Percentiles rank a stretch among this genome's conserved stretches.
Evolutionary conservation across 2,888 invertebrate species (phyloP).

Genomic region (Smittia aterrima): DNA sequence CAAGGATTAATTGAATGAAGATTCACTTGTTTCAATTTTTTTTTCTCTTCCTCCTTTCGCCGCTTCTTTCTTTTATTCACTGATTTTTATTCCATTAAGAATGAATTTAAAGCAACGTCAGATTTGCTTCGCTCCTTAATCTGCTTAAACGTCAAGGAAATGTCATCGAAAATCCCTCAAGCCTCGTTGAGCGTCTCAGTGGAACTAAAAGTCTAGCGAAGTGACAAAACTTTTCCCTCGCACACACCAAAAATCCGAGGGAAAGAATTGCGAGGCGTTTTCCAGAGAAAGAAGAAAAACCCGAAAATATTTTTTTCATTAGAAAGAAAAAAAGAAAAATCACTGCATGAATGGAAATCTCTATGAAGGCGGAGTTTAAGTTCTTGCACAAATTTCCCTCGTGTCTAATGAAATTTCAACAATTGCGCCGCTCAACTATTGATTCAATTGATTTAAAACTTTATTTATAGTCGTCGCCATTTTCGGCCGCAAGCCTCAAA

Average conservation of each 20-base stretch:
- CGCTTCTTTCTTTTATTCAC: not conserved
- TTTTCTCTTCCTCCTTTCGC: not conserved
- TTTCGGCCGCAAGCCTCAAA: not conserved
- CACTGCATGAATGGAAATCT: not conserved
- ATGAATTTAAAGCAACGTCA: conserved; percentile 6
- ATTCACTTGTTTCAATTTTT: conserved; percentile 20
- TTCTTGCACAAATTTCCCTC: not conserved
- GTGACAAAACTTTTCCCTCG: conserved; percentile 23
- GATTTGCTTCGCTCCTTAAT: conserved; percentile 7
- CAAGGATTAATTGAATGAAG: not conserved
- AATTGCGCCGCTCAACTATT: not conserved
- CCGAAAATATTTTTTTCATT: conserved; percentile 36
- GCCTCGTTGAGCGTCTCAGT: conserved; percentile 24
- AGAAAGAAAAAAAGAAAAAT: conserved; percentile 25
- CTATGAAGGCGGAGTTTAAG: conserved; percentile 3
- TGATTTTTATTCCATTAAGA: conserved; percentile 11
- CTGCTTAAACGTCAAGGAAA: not conserved
- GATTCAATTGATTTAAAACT: not conserved
- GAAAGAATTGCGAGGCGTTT: conserved; percentile 34
- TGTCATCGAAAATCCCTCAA: conserved; percentile 25
- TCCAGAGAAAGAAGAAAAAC: conserved; percentile 36
- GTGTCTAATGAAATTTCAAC: not conserved
- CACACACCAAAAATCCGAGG: conserved; percentile 8
- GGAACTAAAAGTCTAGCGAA: conserved; percentile 31
- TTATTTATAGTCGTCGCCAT: conserved; percentile 7